Evolutionary conservation across 1,140 invertebrate species (phyloP).

Genomic region (Papilio aristodemus): DNA sequence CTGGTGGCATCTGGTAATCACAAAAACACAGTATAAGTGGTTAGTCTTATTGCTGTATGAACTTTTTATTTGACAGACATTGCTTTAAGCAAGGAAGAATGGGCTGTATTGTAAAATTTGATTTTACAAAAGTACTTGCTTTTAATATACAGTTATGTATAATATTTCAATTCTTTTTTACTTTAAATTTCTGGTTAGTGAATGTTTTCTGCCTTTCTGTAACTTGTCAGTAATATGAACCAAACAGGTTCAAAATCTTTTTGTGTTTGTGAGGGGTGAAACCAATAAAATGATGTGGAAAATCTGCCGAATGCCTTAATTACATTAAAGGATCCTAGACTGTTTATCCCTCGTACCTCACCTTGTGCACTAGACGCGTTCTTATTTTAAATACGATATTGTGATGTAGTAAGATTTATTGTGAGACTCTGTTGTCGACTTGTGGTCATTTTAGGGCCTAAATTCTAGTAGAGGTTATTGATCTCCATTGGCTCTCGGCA

Average conservation of each 20-base stretch:
- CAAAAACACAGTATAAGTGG: slow-evolving; percentile 24
- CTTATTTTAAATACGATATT: slow-evolving; percentile 21
- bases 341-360: background rate
- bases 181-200: slow-evolving; percentile 18
- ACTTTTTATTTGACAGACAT: slow-evolving; percentile 45
- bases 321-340: background rate
- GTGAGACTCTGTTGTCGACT: slow-evolving; percentile 22
- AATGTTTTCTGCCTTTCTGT: slow-evolving; percentile 23
- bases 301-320: slow-evolving; percentile 10
- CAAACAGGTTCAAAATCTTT: slow-evolving; percentile 1
- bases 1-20: background rate
- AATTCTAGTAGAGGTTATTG: slow-evolving; percentile 23
- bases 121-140: slow-evolving; percentile 41
- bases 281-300: background rate
- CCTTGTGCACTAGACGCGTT: background rate
- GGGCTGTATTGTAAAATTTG: slow-evolving; percentile 42
- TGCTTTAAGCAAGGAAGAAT: slow-evolving; percentile 41
- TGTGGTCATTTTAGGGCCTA: slow-evolving; percentile 14
- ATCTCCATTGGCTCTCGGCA: slow-evolving; percentile 22
- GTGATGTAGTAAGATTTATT: slow-evolving; percentile 26
- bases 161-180: slow-evolving; percentile 23
- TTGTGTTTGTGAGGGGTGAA: background rate
- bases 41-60: slow-evolving; percentile 29
- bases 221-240: slow-evolving; percentile 1
- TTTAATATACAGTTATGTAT: slow-evolving; percentile 30